Evolutionary conservation across 2,888 invertebrate species (phyloP), one percentile per base, ranked within the genome.

Genomic region (Epirrhoe tristata): DNA sequence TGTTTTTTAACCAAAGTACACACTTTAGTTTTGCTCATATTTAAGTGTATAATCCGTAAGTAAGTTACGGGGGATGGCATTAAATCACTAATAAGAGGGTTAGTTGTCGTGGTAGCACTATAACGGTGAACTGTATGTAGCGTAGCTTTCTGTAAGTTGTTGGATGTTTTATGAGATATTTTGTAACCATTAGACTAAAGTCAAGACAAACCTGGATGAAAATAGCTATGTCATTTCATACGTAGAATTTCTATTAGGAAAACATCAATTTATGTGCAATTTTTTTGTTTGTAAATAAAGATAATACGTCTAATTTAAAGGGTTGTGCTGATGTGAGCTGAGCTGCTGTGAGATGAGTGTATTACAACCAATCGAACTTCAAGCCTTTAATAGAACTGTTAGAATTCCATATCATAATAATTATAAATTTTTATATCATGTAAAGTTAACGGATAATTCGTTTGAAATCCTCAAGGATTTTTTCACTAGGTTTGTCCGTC

Each of bases 31-130:
- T 24, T 24, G 24, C 24, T 24, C 24, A 24, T 24, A 24, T 24
- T 24, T 24, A 24, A 24, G 24, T 63, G 43, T 61, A 59, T 56
- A 57, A 58, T 68, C 68, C 68, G 64, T 68, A 68, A 68, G 68
- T 68, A 68, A 68, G 68, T 68, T 68, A 64, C 57, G 31, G 55
- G 51, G 58, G n/a, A 34, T 58, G 64, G 64, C 46, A 17, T 58
- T 17, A 46, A 59, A 73, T 72, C 74, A 75, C 74, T 77, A 76
- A 71, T 77, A 64, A 77, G 74, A 39, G 75, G 73, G 73, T 69
- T 80, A 77, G 77, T 76, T 78, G 76, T 80, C 79, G 76, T 81
- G 83, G 83, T 83, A 77, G 83, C 83, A 83, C 73, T 77, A 53
- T 63, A 63, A 65, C 59, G 70, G 67, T 63, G 54, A 66, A 59